Evolutionary conservation across 2,888 invertebrate species (phyloP).

Genomic region (Ditylenchus weischeri): DNA sequence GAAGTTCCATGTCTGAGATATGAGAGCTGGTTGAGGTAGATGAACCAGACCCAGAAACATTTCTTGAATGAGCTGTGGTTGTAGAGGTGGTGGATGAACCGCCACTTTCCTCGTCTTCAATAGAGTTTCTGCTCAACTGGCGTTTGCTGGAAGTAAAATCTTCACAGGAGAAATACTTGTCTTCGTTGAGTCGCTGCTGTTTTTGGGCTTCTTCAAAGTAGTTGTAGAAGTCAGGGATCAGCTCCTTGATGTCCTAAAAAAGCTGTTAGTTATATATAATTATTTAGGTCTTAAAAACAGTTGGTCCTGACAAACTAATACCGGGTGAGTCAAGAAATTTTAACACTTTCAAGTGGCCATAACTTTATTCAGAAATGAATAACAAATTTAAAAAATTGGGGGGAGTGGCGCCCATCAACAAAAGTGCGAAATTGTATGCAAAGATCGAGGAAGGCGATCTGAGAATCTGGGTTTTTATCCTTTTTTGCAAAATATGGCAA

Average conservation of each 20-base stretch:
- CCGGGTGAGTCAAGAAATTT: too few relatives aligned
- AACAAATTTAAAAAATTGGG: too few relatives aligned
- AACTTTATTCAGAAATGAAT: too few relatives aligned
- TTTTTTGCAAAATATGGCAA: too few relatives aligned
- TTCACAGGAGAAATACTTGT: not conserved
- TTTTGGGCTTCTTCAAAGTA: slow-evolving; percentile 10
- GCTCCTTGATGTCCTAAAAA: slow-evolving; percentile 32
- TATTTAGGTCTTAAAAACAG: too few relatives aligned
- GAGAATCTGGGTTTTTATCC: too few relatives aligned
- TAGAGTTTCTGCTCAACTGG: not conserved
- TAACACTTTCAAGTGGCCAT: too few relatives aligned
- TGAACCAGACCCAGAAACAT: not conserved
- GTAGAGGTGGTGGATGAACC: slow-evolving; percentile 3
- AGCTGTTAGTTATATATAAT: not conserved
- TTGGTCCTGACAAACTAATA: too few relatives aligned
- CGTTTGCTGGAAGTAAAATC: not conserved
- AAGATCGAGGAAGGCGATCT: too few relatives aligned
- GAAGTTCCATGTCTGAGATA: not conserved
- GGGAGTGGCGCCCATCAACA: too few relatives aligned
- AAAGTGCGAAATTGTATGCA: too few relatives aligned
- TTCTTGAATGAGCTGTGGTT: slow-evolving; percentile 3
- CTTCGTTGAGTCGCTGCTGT: not conserved
- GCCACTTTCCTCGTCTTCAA: not conserved
- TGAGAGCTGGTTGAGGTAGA: slow-evolving; percentile 6
- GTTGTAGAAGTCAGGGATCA: slow-evolving; percentile 37